phyloP scores from a whole-genome alignment of 2,888 invertebrate genomes.

The Thymelicus sylvestris region DNA sequence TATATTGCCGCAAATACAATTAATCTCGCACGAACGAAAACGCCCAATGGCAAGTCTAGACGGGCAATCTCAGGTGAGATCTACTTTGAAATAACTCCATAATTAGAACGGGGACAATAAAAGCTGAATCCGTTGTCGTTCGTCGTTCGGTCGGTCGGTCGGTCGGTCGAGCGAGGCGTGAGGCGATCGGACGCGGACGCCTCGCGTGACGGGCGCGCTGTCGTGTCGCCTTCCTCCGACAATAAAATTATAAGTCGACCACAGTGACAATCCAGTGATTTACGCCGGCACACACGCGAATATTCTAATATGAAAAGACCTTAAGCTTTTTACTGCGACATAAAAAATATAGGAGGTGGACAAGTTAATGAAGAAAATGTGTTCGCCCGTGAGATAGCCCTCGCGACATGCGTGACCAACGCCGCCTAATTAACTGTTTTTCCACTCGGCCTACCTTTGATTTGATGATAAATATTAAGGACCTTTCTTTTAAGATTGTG shows the following conservation, averaged over 20 bases:
- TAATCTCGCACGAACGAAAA: conserved; percentile 77
- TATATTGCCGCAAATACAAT: conserved; percentile 62
- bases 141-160: conserved; percentile 20
- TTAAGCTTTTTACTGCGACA: conserved; percentile 68
- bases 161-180: conserved; percentile 46
- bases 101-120: conserved; percentile 78
- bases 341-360: conserved; percentile 74
- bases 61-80: conserved; percentile 74
- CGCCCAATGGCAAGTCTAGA: conserved; percentile 71
- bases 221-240: conserved; percentile 80
- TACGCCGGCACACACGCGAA: conserved; percentile 82
- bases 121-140: conserved; percentile 68
- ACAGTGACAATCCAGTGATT: conserved; percentile 85
- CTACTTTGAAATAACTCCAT: conserved; percentile 71
- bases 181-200: conserved; percentile 54
- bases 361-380: conserved; percentile 80
- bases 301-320: conserved; percentile 77
- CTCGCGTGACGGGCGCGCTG: conserved; percentile 72
- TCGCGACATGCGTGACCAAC: conserved; percentile 65
- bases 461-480: conserved; percentile 47
- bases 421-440: conserved; percentile 57
- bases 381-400: conserved; percentile 66
- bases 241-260: conserved; percentile 84
- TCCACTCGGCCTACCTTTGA: conserved; percentile 43
- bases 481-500: conserved; percentile 43